Conservation (phyloP, 2,113 vertebrate species). For the Oncorhynchus keta region DNA sequence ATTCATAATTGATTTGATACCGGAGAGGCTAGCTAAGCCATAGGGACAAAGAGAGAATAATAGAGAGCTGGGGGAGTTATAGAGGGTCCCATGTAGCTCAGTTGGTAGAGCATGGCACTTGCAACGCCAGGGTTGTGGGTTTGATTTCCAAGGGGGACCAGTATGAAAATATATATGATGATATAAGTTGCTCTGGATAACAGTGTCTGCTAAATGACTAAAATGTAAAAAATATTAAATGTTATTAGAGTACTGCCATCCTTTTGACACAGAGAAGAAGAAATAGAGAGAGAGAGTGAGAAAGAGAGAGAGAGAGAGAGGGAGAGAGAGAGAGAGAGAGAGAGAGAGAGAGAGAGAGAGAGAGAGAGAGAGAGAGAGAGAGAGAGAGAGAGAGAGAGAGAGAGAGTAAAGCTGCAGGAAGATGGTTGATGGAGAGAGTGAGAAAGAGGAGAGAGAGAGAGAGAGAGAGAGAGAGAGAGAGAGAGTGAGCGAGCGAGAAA, state of each 20-base stretch:
- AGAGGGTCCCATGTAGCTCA: not conserved
- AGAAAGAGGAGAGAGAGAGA: too few relatives aligned
- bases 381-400: not conserved
- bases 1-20: conserved; percentile 43
- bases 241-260: too few relatives aligned
- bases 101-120: too few relatives aligned
- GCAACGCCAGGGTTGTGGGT: too few relatives aligned
- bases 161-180: too few relatives aligned
- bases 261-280: not conserved
- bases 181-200: too few relatives aligned
- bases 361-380: not conserved
- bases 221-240: too few relatives aligned
- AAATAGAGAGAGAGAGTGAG: not conserved
- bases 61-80: not conserved
- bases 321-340: not conserved
- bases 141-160: too few relatives aligned
- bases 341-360: too few relatives aligned
- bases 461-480: not conserved
- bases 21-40: conserved; percentile 3
- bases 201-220: too few relatives aligned
- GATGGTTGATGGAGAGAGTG: too few relatives aligned
- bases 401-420: too few relatives aligned
- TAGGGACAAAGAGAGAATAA: not conserved
- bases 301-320: not conserved
- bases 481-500: not conserved